Conservation (phyloP, 2,113 vertebrate species). For the Narcine bancroftii region DNA sequence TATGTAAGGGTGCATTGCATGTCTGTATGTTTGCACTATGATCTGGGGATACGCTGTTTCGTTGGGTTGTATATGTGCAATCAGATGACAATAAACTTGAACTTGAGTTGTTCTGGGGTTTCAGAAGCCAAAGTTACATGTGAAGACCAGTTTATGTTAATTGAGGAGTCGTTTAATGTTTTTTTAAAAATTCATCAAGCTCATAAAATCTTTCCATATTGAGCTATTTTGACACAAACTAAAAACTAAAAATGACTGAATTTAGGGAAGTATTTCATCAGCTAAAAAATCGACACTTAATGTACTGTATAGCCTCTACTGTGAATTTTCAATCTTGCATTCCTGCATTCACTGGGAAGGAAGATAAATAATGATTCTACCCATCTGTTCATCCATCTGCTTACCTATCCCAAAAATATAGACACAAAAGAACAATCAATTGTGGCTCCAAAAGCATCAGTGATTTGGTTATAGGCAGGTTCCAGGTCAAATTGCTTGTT, state of each 20-base stretch:
- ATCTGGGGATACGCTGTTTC: too few relatives aligned
- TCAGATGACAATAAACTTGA: too few relatives aligned
- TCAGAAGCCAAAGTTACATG: background rate
- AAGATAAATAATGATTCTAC: background rate
- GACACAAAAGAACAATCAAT: background rate
- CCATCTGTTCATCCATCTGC: constrained; percentile 26
- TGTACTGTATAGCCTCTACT: background rate
- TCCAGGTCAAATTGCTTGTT: background rate
- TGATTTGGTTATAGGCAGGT: background rate
- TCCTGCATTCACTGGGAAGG: background rate
- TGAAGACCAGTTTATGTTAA: background rate
- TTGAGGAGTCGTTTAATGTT: background rate
- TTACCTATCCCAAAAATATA: background rate
- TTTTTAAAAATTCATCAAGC: background rate
- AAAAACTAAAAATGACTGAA: background rate
- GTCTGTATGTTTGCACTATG: too few relatives aligned
- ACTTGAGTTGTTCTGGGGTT: background rate
- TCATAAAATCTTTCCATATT: background rate
- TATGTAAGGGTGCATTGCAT: too few relatives aligned
- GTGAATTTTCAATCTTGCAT: background rate
- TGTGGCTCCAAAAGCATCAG: background rate
- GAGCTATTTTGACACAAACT: background rate
- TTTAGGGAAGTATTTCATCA: background rate
- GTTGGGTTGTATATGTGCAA: too few relatives aligned
- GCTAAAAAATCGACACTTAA: background rate